These are phyloP conservation scores for Anolis carolinensis DNA, from an alignment of 2,113 vertebrate genomes.

Conservation along the genomic window DNA sequence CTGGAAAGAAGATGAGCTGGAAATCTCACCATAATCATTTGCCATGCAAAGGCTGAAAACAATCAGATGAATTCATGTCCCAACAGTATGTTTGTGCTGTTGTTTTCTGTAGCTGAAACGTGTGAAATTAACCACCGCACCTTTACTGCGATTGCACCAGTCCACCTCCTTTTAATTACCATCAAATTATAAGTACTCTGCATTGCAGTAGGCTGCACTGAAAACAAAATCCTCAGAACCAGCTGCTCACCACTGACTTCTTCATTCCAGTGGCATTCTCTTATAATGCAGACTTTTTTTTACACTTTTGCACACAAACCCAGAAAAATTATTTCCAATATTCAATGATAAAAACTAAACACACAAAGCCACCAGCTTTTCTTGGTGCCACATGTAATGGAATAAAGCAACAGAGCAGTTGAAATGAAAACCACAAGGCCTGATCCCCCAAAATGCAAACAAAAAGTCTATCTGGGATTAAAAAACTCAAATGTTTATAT, in stretches of 20 bases:
- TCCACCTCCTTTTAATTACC: not conserved
- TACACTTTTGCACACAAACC: too few relatives aligned
- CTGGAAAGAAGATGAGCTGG: conserved; percentile 71
- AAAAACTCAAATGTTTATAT: not conserved
- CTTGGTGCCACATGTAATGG: too few relatives aligned
- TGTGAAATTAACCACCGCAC: not conserved
- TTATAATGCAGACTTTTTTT: too few relatives aligned
- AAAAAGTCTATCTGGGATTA: not conserved
- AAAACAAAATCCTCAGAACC: too few relatives aligned
- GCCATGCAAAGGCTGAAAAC: not conserved
- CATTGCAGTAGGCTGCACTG: not conserved
- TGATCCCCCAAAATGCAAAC: not conserved
- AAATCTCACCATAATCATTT: conserved; percentile 68
- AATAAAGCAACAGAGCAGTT: not conserved
- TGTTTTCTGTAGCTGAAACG: not conserved
- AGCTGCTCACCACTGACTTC: too few relatives aligned
- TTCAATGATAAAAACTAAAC: too few relatives aligned
- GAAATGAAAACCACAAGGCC: not conserved
- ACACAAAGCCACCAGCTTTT: too few relatives aligned
- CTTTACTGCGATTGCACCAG: not conserved
- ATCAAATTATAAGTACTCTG: not conserved
- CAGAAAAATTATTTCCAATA: too few relatives aligned
- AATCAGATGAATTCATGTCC: not conserved
- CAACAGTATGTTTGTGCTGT: not conserved
- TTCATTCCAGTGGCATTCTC: too few relatives aligned